phyloP scores from a whole-genome alignment of 2,888 invertebrate species.

The Patella depressa region DNA sequence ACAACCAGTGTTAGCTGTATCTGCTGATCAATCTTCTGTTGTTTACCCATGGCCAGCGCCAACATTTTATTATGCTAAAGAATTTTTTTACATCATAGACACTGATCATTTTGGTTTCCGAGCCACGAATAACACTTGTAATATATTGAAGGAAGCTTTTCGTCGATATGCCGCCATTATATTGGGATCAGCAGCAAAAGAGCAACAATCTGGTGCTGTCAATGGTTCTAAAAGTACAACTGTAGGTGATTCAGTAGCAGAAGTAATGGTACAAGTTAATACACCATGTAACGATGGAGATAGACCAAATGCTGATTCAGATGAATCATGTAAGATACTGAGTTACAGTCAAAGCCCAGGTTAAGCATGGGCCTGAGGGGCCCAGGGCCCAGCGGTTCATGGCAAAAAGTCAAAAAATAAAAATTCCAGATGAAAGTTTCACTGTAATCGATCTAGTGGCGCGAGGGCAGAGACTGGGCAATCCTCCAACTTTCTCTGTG shows the following conservation, averaged over 20 bases:
- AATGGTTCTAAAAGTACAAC: slow-evolving; percentile 14
- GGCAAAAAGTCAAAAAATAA: too few relatives aligned
- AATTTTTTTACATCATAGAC: slow-evolving; percentile 20
- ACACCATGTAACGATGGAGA: slow-evolving; percentile 25
- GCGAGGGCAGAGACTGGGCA: too few relatives aligned
- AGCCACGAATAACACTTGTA: slow-evolving; percentile 72
- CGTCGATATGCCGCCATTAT: slow-evolving; percentile 74
- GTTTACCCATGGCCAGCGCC: slow-evolving; percentile 78
- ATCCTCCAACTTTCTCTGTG: too few relatives aligned
- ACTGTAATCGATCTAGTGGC: too few relatives aligned
- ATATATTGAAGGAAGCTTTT: slow-evolving; percentile 75
- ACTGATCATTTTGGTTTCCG: slow-evolving; percentile 33
- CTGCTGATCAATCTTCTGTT: too few relatives aligned
- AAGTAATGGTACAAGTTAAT: slow-evolving; percentile 24
- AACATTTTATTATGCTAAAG: slow-evolving; percentile 67
- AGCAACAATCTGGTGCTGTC: slow-evolving; percentile 36
- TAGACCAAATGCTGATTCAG: slow-evolving; percentile 43
- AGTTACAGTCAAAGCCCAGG: too few relatives aligned
- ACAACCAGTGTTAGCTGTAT: too few relatives aligned
- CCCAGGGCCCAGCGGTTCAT: too few relatives aligned
- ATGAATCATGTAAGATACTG: slow-evolving; percentile 50
- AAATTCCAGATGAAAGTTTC: too few relatives aligned
- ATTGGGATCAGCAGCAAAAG: slow-evolving; percentile 42
- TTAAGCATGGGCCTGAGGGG: too few relatives aligned
- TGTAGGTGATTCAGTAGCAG: slow-evolving; percentile 12